Conservation (phyloP, 2,888 invertebrate genomes). For the Latrodectus hesperus region DNA sequence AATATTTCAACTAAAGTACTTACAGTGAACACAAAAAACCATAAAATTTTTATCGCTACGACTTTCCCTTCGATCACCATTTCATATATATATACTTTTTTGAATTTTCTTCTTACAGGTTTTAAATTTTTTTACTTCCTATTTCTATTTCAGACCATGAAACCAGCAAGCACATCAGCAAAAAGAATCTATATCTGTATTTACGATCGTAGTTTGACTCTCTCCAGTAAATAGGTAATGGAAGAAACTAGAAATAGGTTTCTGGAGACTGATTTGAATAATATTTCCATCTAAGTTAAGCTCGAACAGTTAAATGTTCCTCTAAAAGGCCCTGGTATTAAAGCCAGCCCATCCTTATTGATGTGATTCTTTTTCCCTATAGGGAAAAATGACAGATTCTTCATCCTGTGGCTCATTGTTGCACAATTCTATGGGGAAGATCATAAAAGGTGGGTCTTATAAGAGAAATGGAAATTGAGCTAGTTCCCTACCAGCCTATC, state of each 20-base stretch:
- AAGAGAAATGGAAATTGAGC: neutral
- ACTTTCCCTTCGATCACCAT: conserved; percentile 25
- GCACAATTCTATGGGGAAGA: conserved; percentile 4
- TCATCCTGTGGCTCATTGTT: neutral
- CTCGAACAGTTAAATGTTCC: conserved; percentile 47
- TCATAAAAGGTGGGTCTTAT: neutral
- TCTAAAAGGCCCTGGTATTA: conserved; percentile 44
- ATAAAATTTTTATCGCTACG: conserved; percentile 51
- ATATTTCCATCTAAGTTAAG: conserved; percentile 49
- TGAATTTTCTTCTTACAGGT: conserved; percentile 5
- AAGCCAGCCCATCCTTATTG: conserved; percentile 32
- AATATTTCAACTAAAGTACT: conserved; percentile 42
- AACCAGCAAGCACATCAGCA: conserved; percentile 1
- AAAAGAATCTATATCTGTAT: conserved; percentile 35
- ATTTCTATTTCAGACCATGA: neutral
- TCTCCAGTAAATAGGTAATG: conserved; percentile 46
- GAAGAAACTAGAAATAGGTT: conserved; percentile 27
- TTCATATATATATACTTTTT: conserved; percentile 49
- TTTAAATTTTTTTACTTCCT: conserved; percentile 12
- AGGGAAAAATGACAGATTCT: conserved; percentile 17
- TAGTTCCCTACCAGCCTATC: neutral
- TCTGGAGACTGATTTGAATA: conserved; percentile 40
- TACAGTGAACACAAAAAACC: conserved; percentile 7
- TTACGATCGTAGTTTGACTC: conserved; percentile 43
- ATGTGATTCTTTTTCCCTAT: conserved; percentile 4